Evolutionary conservation across 2,113 vertebrate species (phyloP), one percentile per base, ranked within the genome.

Genomic region (Sminthopsis crassicaudata): DNA sequence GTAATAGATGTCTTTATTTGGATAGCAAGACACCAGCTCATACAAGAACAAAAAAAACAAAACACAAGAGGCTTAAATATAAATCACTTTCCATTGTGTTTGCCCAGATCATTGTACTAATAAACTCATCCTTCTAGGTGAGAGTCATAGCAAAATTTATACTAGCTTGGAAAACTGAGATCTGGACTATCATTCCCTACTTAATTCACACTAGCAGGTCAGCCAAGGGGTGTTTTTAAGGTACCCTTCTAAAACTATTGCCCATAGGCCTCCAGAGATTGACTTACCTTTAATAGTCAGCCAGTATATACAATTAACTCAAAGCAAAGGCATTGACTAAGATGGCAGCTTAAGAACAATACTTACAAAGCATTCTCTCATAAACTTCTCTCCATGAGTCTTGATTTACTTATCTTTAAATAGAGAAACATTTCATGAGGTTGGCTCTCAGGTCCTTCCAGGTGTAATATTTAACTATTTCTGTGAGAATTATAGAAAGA

Each of bases 41-140:
- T 51, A 42, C 55, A 91, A 92, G 52, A n/a, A 96, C n/a, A 90
- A 94, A 96, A 4, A 48, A 91, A 90, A 94, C 96, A 4, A 48
- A 91, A 93, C n/a, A 9, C 90, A 96, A 95, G 91, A 93, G 25
- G 52, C 90, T 95, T 93, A 93, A 55, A 96, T 94, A 95, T 91
- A 42, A 96, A 67, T 93, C 24, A 55, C 27, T 94, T 96, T 92
- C 91, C 92, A 92, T 52, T 55, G 6, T 76, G 46, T 60, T 95
- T 91, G 57, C 26, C 46, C 53, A 91, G n/a, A 94, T 25, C 95
- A 50, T 25, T 46, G 52, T 92, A 50, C 22, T 55, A 92, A 95
- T 92, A 76, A 94, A 92, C 53, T 46, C 91, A 48, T 89, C 88
- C 91, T 60, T 93, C 48, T 90, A 95, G 46, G 90, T 1, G 11